A percentile compares a stretch with the other conserved stretches of the same genome.
These are phyloP conservation scores for Eunapius fragilis DNA, from an alignment of 37 sponge, comb jelly and placozoan species.

Conservation along the genomic window DNA sequence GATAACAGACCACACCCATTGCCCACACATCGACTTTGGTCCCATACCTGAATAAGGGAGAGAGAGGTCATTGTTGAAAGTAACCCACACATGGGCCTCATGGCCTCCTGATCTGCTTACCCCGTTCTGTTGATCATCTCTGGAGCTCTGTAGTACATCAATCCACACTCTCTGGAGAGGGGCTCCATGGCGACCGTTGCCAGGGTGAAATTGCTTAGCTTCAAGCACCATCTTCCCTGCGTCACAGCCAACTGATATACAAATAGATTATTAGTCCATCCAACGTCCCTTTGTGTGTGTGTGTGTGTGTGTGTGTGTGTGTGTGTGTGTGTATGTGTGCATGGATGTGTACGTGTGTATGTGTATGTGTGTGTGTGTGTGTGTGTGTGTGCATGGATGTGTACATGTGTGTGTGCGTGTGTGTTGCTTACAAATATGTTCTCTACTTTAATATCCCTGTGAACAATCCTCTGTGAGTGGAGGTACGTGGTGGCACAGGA, in stretches of 20 bases:
- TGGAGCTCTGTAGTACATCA: slow-evolving; percentile 73
- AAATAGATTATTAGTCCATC: neutral
- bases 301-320: neutral
- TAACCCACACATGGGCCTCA: no score
- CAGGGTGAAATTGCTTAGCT: slow-evolving; percentile 77
- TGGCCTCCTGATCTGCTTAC: no score
- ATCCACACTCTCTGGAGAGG: slow-evolving; percentile 73
- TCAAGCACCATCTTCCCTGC: slow-evolving; percentile 53
- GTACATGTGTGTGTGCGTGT: no score
- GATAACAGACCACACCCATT: slow-evolving; percentile 80
- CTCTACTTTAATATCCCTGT: slow-evolving; percentile 78
- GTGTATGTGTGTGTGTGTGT: neutral
- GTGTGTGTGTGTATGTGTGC: neutral
- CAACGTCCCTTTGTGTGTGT: no score
- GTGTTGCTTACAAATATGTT: slow-evolving; percentile 87
- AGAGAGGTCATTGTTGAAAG: neutral
- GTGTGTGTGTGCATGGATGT: neutral
- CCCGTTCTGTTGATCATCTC: slow-evolving; percentile 81
- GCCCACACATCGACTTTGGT: slow-evolving; percentile 88
- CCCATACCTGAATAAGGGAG: slow-evolving; percentile 56
- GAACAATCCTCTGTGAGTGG: slow-evolving; percentile 78
- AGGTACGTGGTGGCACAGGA: slow-evolving; percentile 83
- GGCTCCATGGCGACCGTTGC: slow-evolving; percentile 71
- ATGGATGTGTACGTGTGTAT: no score
- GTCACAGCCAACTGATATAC: neutral